phyloP scores from a whole-genome alignment of 2,113 vertebrate genomes.

The Periophthalmodon schlosseri region DNA sequence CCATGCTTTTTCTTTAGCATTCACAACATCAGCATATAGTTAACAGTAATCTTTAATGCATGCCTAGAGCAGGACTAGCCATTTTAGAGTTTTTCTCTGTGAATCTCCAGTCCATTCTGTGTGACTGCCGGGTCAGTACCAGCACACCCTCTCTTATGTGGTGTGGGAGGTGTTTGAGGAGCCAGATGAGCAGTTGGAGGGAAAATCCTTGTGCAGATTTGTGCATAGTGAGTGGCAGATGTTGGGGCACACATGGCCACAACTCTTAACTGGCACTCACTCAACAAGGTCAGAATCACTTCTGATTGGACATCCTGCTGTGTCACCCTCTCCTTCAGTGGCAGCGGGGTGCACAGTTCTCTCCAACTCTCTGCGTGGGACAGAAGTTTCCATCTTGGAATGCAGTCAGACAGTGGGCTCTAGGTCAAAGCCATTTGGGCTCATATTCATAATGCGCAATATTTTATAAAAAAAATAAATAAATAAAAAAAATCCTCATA shows the following conservation, averaged over 20 bases:
- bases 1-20: neutral
- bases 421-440: slow-evolving; percentile 21
- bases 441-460: neutral
- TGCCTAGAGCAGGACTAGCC: neutral
- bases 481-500: too few species aligned
- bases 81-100: neutral
- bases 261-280: slow-evolving; percentile 19
- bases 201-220: slow-evolving; percentile 10
- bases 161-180: slow-evolving; percentile 10
- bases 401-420: slow-evolving; percentile 20
- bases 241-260: slow-evolving; percentile 14
- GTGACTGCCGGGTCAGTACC: neutral
- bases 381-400: slow-evolving; percentile 37
- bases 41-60: neutral
- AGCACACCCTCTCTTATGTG: neutral
- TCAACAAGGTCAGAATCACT: slow-evolving; percentile 31
- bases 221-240: slow-evolving; percentile 6
- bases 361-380: slow-evolving; percentile 13
- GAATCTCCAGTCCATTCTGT: slow-evolving; percentile 6
- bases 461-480: neutral
- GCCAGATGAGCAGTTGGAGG: slow-evolving; percentile 7
- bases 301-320: slow-evolving; percentile 32
- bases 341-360: slow-evolving; percentile 14
- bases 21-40: neutral
- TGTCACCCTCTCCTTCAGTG: slow-evolving; percentile 15